These are phyloP conservation scores for Daubentonia madagascariensis DNA, from an alignment of 2,113 vertebrate genomes.

Conservation along the genomic window DNA sequence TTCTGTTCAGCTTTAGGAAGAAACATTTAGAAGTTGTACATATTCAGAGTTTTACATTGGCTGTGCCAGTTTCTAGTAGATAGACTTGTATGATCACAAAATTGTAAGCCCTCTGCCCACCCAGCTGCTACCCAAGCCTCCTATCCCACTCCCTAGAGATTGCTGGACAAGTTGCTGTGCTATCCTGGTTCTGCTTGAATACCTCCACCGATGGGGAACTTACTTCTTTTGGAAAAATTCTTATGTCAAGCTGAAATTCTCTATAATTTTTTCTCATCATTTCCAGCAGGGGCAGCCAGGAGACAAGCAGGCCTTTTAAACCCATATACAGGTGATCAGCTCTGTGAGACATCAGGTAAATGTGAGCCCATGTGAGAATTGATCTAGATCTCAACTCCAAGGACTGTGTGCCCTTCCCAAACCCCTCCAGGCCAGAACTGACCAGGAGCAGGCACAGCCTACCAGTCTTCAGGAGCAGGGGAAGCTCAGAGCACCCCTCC, in stretches of 20 bases:
- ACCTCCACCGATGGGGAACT: not conserved
- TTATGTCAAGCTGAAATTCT: not conserved
- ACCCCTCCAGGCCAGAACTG: not conserved
- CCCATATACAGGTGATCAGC: not conserved
- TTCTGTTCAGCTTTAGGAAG: conserved; percentile 61
- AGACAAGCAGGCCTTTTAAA: not conserved
- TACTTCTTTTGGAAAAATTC: not conserved
- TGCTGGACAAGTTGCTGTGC: not conserved
- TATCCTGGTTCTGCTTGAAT: not conserved
- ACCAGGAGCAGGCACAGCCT: fast-evolving
- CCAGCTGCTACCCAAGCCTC: not conserved
- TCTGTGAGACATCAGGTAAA: not conserved
- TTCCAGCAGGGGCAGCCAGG: not conserved
- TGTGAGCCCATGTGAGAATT: fast-evolving
- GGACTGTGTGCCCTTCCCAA: fast-evolving
- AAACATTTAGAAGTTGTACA: conserved; percentile 10
- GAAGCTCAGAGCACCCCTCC: not conserved
- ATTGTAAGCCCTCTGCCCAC: not conserved
- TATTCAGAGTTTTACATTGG: not conserved
- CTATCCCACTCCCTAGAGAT: not conserved
- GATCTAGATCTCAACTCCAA: not conserved
- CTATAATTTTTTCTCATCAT: not conserved
- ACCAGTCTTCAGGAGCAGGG: not conserved
- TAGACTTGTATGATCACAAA: not conserved
- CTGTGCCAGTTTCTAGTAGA: not conserved